These are phyloP conservation scores for Odontocolon sp. DNA, from an alignment of 2,888 invertebrate genomes.

Conservation along the genomic window DNA sequence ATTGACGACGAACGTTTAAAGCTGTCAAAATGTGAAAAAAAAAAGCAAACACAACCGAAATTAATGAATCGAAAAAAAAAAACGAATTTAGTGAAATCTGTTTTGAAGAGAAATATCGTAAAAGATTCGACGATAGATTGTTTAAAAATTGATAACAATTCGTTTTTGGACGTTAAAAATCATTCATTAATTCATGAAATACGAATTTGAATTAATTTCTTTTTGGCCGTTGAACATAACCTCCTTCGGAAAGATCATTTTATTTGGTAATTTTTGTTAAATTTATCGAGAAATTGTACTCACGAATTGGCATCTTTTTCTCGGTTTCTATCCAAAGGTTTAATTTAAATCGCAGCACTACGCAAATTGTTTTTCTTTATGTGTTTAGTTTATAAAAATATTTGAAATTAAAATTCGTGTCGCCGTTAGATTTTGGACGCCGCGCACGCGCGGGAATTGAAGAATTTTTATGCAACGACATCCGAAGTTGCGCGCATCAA, in stretches of 20 bases:
- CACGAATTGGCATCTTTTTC: conserved; percentile 45
- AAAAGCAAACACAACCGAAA: too few relatives aligned
- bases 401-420: conserved; percentile 44
- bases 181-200: not conserved
- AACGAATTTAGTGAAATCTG: too few relatives aligned
- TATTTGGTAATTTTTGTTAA: not conserved
- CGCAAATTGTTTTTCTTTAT: not conserved
- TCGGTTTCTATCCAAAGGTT: not conserved
- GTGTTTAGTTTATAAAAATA: not conserved
- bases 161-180: not conserved
- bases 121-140: not conserved
- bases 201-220: not conserved
- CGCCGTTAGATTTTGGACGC: not conserved
- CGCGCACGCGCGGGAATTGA: conserved; percentile 38
- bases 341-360: conserved; percentile 11
- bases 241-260: not conserved
- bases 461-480: too few relatives aligned
- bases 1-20: conserved; percentile 41
- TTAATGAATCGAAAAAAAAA: too few relatives aligned
- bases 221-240: conserved; percentile 27
- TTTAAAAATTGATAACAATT: not conserved
- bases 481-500: too few relatives aligned
- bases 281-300: too few relatives aligned
- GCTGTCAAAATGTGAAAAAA: not conserved
- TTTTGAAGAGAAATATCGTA: too few relatives aligned